Evolutionary conservation across 2,113 vertebrate species (phyloP).

Genomic region (Gnathonemus longibarbis): DNA sequence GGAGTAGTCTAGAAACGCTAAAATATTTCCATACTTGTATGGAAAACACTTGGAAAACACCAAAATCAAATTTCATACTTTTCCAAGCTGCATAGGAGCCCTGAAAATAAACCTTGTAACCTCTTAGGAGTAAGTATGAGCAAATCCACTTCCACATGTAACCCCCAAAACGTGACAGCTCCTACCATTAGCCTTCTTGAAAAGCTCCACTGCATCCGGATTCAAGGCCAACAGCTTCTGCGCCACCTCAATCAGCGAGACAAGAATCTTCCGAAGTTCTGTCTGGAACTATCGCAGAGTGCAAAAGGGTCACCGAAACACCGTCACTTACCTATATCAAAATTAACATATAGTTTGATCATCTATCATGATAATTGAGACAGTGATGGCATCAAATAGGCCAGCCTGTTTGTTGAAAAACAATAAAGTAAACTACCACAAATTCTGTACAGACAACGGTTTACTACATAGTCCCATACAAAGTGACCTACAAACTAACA

Average conservation of each 20-base stretch:
- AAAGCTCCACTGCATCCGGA: constrained; percentile 93
- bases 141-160: neutral
- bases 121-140: neutral
- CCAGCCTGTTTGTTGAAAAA: neutral
- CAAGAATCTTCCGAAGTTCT: constrained; percentile 90
- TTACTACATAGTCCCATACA: neutral
- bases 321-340: neutral
- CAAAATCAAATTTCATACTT: neutral
- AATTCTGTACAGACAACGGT: neutral
- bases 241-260: constrained; percentile 94
- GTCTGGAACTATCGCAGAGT: constrained; percentile 83
- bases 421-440: neutral
- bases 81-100: neutral
- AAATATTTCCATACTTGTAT: neutral
- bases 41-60: neutral
- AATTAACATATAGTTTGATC: neutral
- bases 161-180: neutral
- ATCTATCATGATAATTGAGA: neutral
- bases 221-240: constrained; percentile 93
- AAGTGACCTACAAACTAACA: neutral
- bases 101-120: neutral
- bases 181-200: constrained; percentile 93
- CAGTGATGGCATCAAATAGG: neutral
- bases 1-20: neutral
- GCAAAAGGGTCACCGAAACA: constrained; percentile 10